Base-by-base conservation (phyloP, 2,113 vertebrate species). In the Periophthalmodon schlosseri region DNA sequence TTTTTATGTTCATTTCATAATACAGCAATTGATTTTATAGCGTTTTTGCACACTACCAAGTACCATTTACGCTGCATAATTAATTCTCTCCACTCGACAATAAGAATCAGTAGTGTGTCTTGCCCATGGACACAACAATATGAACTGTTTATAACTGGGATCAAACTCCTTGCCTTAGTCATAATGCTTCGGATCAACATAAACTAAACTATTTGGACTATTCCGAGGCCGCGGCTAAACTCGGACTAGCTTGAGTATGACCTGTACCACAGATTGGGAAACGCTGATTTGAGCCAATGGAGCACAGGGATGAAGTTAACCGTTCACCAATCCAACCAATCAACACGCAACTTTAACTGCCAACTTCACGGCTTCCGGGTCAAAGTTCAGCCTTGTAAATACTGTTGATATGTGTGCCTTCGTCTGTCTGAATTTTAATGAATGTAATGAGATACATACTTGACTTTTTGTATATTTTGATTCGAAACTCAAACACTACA, bases 361-460 rank as follows among this genome's bases (percentile, higher is more conserved):
- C 50, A 18, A 18, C 50, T 20, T 16, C 50, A 20, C 28, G 20
- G 34, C 63, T 39, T 34, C 63, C 7, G 63, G 16, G 16, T 20
- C 63, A 65, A 10, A 39, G 33, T n/a, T 39, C 16, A 11, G 34
- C 34, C 70, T 39, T 90, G 84, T 90, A 87, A 68, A 91, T 87
- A 28, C 14, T 91, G 76, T 88, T 58, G 72, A 75, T 87, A 83
- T 18, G 67, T 80, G 70, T 84, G 78, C 0, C 3, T 79, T 6
- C 49, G 47, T 63, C 71, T 81, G 67, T 80, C 10, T 60, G 39
- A 44, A 44, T 44, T 44, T 44, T 10, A 44, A 44, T 44, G 87
- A 89, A 92, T 93, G 87, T 92, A 88, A 76, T 82, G 82, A 83
- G 81, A 89, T 85, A 73, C 73, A 87, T 91, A 93, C 88, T 91